Base-by-base conservation (phyloP, 2,888 invertebrate genomes). In the Idaea dimidiata region DNA sequence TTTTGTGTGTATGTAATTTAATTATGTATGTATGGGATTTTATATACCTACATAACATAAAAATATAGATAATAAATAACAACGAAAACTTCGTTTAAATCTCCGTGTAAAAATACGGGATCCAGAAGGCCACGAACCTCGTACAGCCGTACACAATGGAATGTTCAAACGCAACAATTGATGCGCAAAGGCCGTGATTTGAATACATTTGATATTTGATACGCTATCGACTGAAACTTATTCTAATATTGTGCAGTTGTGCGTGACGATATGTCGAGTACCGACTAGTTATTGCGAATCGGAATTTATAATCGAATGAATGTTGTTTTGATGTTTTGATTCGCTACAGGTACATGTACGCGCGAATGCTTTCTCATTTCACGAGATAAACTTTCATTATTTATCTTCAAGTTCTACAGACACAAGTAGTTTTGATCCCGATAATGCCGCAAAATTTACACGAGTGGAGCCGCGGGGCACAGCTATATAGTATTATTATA, bases 121-220 rank as follows among this genome's bases (percentile, higher is more conserved):
- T 75, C 71, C 72, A 78, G 83, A 87, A 88, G 88, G 88, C 86
- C 89, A 86, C 80, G 82, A 79, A 72, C 79, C 43, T 43, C 14
- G 43, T 10, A 66, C 65, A 80, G 10, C 10, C 14, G 43, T 10
- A 66, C 65, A 80, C 82, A 82, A 83, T 82, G 88, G 87, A 87
- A 89, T 89, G 87, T 79, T 74, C 78, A 73, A 78, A 76, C 76
- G 69, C 79, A 76, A 84, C 87, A 88, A 87, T 87, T 70, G 81
- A 80, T 76, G 79, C 78, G 74, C 77, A 72, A 65, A 76, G 65
- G 74, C 79, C 83, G 83, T 82, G 83, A 73, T 71, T 72, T 72
- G 87, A 84, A 88, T 88, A 80, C 78, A 76, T 78, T 79, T 74
- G 68, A 66, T 72, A 70, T 76, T 72, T 72, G 76, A 80, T 81